Percentiles rank a stretch among this genome's conserved stretches.
Conservation (phyloP, 1,140 invertebrate genomes). For the Heliconius melpomene region DNA sequence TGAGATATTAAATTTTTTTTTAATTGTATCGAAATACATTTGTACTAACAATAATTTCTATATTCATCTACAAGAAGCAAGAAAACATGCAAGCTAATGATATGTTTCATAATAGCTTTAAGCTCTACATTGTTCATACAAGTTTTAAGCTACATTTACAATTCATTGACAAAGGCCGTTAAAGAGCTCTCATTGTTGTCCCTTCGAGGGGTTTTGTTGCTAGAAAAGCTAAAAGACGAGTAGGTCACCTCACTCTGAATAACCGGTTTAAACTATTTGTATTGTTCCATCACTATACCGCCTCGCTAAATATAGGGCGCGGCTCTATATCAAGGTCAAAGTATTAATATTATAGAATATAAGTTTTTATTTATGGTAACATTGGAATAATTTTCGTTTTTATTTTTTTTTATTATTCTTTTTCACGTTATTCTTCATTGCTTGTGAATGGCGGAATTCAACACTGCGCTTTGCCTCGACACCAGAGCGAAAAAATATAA, state of each 20-base stretch:
- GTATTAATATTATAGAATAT: background rate
- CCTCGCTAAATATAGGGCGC: background rate
- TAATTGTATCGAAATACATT: background rate
- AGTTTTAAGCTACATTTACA: conserved; percentile 10
- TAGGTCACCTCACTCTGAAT: conserved; percentile 16
- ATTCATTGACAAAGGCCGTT: conserved; percentile 9
- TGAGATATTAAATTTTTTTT: no score
- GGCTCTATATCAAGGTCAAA: background rate
- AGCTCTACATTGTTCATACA: background rate
- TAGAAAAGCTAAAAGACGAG: conserved; percentile 17
- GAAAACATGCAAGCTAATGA: background rate
- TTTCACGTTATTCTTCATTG: no score
- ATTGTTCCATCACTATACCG: conserved; percentile 1
- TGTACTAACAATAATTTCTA: background rate
- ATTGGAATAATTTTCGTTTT: no score
- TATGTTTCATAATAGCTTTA: background rate
- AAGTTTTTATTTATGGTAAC: no score
- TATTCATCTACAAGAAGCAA: background rate
- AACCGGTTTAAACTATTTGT: conserved; percentile 15
- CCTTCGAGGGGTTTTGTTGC: conserved; percentile 15
- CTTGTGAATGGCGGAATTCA: no score
- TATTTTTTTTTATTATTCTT: no score
- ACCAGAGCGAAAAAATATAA: no score
- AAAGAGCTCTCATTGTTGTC: conserved; percentile 13
- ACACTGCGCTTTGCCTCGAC: no score